Percentiles rank a stretch among this genome's conserved stretches.
Conservation (phyloP, 2,113 vertebrate species). For the Onychorhynchus coronatus region DNA sequence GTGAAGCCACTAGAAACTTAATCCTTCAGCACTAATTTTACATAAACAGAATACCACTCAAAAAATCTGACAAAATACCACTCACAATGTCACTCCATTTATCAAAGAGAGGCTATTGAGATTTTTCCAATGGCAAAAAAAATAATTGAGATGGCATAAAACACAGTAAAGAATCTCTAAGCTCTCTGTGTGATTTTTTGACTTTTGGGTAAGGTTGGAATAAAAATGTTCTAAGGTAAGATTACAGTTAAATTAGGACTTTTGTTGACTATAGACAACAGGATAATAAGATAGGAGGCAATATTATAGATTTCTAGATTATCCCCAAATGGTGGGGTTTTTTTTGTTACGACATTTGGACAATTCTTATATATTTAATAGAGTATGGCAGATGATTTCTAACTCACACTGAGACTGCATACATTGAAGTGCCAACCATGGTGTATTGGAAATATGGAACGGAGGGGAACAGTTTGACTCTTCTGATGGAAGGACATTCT, state of each 20-base stretch:
- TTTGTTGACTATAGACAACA: neutral
- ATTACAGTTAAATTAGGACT: neutral
- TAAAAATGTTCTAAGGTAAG: neutral
- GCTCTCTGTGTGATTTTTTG: neutral
- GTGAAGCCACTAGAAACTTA: neutral
- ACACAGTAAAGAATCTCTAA: neutral
- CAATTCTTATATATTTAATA: neutral
- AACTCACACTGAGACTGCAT: neutral
- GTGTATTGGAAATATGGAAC: neutral
- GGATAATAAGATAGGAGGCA: neutral
- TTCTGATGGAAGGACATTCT: neutral
- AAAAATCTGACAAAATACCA: neutral
- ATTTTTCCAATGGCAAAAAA: neutral
- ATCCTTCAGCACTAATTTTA: neutral
- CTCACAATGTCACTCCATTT: neutral
- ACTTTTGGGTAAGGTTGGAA: neutral
- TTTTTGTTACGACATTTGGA: neutral
- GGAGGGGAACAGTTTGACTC: neutral
- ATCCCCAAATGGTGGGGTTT: neutral
- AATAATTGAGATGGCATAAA: neutral
- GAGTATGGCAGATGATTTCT: neutral
- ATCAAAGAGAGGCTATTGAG: neutral
- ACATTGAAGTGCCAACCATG: neutral
- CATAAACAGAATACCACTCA: neutral
- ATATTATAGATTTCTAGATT: neutral